Evolutionary conservation across 2,888 invertebrate species (phyloP).

Genomic region (Caenorhabditis parvicauda): DNA sequence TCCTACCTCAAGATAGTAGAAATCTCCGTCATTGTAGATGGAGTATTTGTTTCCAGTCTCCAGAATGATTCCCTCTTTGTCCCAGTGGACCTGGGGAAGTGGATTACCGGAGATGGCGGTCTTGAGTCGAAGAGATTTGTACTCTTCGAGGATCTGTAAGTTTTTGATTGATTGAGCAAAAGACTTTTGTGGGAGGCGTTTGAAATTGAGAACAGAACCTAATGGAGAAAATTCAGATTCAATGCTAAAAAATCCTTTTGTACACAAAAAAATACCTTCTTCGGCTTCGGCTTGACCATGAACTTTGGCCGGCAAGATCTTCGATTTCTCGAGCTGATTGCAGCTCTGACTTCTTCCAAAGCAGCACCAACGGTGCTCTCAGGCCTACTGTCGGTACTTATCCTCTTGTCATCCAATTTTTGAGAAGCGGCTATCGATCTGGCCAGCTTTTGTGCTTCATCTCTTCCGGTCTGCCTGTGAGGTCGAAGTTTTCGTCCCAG

Average conservation of each 20-base stretch:
- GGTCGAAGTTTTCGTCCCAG: constrained; percentile 41
- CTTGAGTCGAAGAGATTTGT: constrained; percentile 59
- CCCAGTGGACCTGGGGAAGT: constrained; percentile 53
- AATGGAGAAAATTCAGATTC: not conserved
- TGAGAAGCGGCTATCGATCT: constrained; percentile 15
- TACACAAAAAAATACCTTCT: too few relatives aligned
- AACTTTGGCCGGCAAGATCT: constrained; percentile 57
- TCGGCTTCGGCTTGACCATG: constrained; percentile 55
- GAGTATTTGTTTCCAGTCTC: constrained; percentile 63
- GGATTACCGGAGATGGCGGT: constrained; percentile 61
- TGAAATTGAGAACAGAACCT: constrained; percentile 2
- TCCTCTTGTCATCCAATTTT: constrained; percentile 17
- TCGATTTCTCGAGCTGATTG: constrained; percentile 49
- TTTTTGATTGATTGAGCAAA: too few relatives aligned
- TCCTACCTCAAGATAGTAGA: constrained; percentile 61
- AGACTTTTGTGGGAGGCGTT: too few relatives aligned
- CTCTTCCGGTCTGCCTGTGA: constrained; percentile 10
- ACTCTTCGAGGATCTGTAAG: constrained; percentile 50
- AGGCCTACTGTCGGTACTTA: constrained; percentile 17
- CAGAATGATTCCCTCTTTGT: constrained; percentile 55
- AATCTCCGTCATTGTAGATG: constrained; percentile 63
- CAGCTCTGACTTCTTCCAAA: constrained; percentile 55
- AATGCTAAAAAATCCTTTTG: not conserved
- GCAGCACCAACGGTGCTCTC: constrained; percentile 23
- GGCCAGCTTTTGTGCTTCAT: constrained; percentile 24